Evolutionary conservation across 2,797 vertebrate genomes (phyloP).

Genomic region (Tadarida brasiliensis): DNA sequence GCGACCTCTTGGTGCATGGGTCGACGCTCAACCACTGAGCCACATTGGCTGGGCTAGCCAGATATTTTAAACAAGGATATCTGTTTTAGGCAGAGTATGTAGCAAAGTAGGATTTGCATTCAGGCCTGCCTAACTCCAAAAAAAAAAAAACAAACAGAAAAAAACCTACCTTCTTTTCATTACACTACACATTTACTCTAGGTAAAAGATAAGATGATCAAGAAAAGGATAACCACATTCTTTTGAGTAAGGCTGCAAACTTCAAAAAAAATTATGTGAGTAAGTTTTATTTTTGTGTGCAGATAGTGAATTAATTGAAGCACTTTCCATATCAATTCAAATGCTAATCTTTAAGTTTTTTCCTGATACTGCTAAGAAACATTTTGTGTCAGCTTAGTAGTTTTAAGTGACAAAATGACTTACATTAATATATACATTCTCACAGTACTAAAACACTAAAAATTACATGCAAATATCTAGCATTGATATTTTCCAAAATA

Average conservation of each 20-base stretch:
- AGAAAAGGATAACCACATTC: neutral
- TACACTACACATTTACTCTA: neutral
- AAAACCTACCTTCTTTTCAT: neutral
- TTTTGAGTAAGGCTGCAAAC: neutral
- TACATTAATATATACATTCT: neutral
- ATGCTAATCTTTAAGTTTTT: neutral
- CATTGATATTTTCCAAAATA: conserved; percentile 17
- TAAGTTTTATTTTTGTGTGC: neutral
- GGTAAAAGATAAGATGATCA: neutral
- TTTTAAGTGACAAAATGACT: conserved; percentile 52
- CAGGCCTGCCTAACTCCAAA: neutral
- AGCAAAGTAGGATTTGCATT: neutral
- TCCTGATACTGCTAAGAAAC: neutral
- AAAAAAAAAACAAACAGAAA: too few relatives aligned
- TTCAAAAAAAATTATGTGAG: neutral
- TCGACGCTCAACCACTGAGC: too few relatives aligned
- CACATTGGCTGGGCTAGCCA: neutral
- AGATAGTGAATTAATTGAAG: conserved; percentile 16
- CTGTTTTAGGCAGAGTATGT: neutral
- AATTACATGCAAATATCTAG: neutral
- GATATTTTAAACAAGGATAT: neutral
- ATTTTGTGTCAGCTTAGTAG: neutral
- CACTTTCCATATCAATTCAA: neutral
- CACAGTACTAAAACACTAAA: neutral
- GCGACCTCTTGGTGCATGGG: too few relatives aligned